Evolutionary conservation across 1,140 invertebrate genomes (phyloP), one percentile per base, ranked within the genome.

Genomic region (Drosophila tsacasi): DNA sequence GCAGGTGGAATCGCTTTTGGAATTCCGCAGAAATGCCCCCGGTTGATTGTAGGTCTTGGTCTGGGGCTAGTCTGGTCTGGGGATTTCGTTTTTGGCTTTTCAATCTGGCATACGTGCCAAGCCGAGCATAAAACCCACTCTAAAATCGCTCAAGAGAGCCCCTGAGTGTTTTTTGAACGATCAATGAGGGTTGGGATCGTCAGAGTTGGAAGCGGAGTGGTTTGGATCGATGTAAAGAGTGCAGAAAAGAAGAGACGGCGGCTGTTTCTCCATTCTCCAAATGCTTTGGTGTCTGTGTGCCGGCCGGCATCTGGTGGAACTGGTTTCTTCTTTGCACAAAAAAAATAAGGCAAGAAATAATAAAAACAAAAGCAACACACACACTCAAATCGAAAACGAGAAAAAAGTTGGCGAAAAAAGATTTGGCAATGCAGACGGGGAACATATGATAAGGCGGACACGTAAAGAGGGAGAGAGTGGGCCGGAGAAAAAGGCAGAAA

Each of bases 221-320:
- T 68, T 40, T 9, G 8, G 73, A 61, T 66, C 42, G 52, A 3
- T 5, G 27, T 2, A n/a, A 9, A 35, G 54, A 42, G 46, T 67
- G 67, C 37, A 68, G 64, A 68, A 68, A 37, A 62, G 71, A 42
- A 65, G 64, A 59, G 79, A 89, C 67, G 67, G 32, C 44, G 66
- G 32, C 62, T 71, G 52, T 40, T 57, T 71, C 44, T 65, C 19
- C 35, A n/a, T 23, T 66, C 62, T 32, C 39, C 35, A 46, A 13
- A 15, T 27, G 7, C 23, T 17, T 32, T 32, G 21, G 30, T 46
- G 44, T 35, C 66, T 78, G 64, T 71, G 66, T 86, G 85, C 85
- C 85, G 85, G 85, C 85, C 85, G 85, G 85, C 85, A 90, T 89
- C 84, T 89, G 84, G 85, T 85, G 79, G 79, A 90, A 90, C 85